Evolutionary conservation across 2,888 invertebrate species (phyloP).

Genomic region (Lypha dubia): DNA sequence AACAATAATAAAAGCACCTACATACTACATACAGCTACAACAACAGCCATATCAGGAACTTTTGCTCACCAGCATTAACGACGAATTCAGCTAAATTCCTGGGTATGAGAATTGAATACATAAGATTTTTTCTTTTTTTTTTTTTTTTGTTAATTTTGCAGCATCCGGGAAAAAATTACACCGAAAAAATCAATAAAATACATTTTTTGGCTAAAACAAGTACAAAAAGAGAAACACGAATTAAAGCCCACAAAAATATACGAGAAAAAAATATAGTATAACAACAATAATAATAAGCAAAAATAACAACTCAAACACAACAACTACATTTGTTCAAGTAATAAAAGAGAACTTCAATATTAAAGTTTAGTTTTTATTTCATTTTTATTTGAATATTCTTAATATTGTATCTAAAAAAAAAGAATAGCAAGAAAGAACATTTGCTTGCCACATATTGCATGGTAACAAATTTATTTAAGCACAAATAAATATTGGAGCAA

Average conservation of each 20-base stretch:
- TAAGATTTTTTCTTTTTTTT: constrained; percentile 21
- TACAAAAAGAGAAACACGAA: constrained; percentile 37
- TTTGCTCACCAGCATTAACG: constrained; percentile 32
- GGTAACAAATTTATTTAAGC: constrained; percentile 40
- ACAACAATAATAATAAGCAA: constrained; percentile 3
- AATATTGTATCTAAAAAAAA: constrained; percentile 48
- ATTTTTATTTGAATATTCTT: constrained; percentile 10
- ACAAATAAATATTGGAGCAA: constrained; percentile 24
- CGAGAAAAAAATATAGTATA: not conserved
- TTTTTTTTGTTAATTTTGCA: constrained; percentile 22
- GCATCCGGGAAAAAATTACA: constrained; percentile 28
- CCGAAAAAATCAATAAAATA: constrained; percentile 64
- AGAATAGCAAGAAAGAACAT: constrained; percentile 39
- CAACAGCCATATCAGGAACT: constrained; percentile 30
- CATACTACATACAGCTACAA: constrained; percentile 19
- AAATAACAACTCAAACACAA: constrained; percentile 12
- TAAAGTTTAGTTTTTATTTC: not conserved
- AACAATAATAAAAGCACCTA: constrained; percentile 40
- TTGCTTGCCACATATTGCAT: constrained; percentile 55
- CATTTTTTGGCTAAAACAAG: constrained; percentile 4
- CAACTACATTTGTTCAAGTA: constrained; percentile 11
- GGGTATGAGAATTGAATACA: constrained; percentile 59
- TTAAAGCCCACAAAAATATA: constrained; percentile 35
- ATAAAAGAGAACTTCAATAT: constrained; percentile 22
- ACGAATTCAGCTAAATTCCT: constrained; percentile 66